Evolutionary conservation across 1,140 invertebrate species (phyloP), one percentile per base, ranked within the genome.

Genomic region (Pteromalus puparum): DNA sequence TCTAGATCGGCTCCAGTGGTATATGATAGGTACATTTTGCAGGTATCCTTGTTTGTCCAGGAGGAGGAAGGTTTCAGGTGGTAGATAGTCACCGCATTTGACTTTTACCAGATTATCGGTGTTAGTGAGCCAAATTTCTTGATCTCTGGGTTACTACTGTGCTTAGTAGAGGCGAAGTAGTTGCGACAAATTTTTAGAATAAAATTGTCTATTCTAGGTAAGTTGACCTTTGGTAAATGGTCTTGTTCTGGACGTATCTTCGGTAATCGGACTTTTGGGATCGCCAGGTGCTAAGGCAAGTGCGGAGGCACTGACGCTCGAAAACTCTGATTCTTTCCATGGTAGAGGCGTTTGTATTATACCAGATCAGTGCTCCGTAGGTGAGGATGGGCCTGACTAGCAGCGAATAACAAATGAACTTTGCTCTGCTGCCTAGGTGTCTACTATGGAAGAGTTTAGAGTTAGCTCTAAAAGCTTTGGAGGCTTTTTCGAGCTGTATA

Each of bases 151-250:
- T 68, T 68, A 4, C 2, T 68, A 34, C 24, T 68, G 18, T 68
- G 67, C 18, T 24, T 15, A 26, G 1, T 61, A 10, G 6, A 34
- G 18, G 67, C 26, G 18, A 34, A 73, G 30, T 73, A 15, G 30
- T 73, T 73, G 28, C 70, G 28, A 15, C 12, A 15, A 2, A 73
- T 10, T 68, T 73, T 73, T 73, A 73, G n/a, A 1, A 38, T 73
- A 13, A 30, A 28, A 15, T 28, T 30, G 30, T 88, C 86, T 0
- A 87, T 83, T 85, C 87, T 81, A 5, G 70, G 81, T 24, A 87
- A 76, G 1, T 85, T 83, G 1, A 80, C 83, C 24, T 18, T 21
- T 85, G 30, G n/a, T 87, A 86, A 28, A 86, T 26, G 6, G 30
- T 80, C 30, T 70, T 53, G 26, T 87, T 87, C 21, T 70, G 82